A percentile compares a stretch with the other conserved stretches of the same genome.
Evolutionary conservation across 2,113 vertebrate genomes (phyloP).

Genomic region (Litocranius walleri): DNA sequence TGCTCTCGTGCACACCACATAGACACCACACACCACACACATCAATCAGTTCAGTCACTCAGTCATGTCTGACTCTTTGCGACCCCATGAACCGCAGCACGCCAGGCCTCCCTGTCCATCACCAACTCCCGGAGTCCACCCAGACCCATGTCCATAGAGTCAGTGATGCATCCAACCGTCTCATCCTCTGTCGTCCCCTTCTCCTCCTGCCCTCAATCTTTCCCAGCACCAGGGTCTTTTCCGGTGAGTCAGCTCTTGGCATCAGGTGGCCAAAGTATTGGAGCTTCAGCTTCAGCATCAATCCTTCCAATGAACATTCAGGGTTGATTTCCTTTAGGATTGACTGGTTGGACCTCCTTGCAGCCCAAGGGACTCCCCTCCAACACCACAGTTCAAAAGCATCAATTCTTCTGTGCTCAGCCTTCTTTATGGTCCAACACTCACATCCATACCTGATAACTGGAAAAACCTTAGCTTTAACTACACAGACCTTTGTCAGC

Average conservation of each 20-base stretch:
- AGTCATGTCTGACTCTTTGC: neutral
- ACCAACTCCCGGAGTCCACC: neutral
- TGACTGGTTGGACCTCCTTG: too few species aligned
- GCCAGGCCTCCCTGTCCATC: neutral
- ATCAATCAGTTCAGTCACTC: neutral
- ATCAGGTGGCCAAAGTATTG: too few species aligned
- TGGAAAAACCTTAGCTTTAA: neutral
- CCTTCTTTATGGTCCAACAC: too few species aligned
- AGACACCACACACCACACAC: too few species aligned
- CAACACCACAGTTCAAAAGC: too few species aligned
- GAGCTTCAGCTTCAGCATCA: neutral
- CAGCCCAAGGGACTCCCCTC: too few species aligned
- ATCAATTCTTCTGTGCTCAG: too few species aligned
- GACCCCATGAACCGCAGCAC: neutral
- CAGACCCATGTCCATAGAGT: neutral
- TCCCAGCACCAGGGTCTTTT: too few species aligned
- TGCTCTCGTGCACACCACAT: neutral
- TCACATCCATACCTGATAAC: neutral
- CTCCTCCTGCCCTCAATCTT: too few species aligned
- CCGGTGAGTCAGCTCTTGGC: too few species aligned
- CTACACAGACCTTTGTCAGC: neutral
- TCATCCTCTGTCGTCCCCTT: neutral
- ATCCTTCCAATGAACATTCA: neutral
- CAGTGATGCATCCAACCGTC: neutral
- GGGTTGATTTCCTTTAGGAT: too few species aligned